Percentiles rank a stretch among this genome's conserved stretches.
Conservation (phyloP, 2,113 vertebrate genomes). For the Rhinogobius similis region DNA sequence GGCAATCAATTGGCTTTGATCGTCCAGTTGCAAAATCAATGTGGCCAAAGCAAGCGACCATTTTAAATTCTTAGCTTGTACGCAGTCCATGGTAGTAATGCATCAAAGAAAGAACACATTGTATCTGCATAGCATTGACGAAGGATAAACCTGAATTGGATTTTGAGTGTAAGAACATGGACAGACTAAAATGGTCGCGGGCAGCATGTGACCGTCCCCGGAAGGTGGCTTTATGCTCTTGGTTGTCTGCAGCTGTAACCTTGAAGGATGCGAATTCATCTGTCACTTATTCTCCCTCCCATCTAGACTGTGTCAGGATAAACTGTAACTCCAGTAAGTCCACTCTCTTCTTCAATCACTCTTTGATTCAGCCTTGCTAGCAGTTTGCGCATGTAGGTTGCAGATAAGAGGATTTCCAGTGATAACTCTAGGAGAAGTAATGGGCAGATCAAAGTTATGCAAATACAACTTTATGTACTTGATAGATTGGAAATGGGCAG, state of each 20-base stretch:
- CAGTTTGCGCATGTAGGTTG: conserved; percentile 47
- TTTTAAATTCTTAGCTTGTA: conserved; percentile 72
- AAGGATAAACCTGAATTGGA: conserved; percentile 13
- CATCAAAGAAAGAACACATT: background rate
- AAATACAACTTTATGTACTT: conserved; percentile 48
- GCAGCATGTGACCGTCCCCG: conserved; percentile 97
- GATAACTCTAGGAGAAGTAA: conserved; percentile 44
- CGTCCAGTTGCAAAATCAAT: conserved; percentile 85
- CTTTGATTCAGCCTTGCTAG: conserved; percentile 36
- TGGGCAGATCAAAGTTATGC: conserved; percentile 70
- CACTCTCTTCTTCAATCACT: conserved; percentile 87
- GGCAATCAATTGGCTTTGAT: conserved; percentile 38
- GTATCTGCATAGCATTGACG: conserved; percentile 5
- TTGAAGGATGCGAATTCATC: conserved; percentile 99
- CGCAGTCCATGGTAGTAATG: background rate
- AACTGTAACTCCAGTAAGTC: conserved; percentile 99
- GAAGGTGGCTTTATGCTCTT: conserved; percentile 98
- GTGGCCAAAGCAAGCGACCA: conserved; percentile 92
- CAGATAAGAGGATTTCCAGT: conserved; percentile 66
- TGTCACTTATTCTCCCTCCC: conserved; percentile 99
- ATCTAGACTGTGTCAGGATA: conserved; percentile 99
- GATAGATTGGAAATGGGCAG: conserved; percentile 48
- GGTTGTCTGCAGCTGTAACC: conserved; percentile 99
- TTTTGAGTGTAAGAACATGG: conserved; percentile 16
- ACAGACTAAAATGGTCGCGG: conserved; percentile 85